These are phyloP conservation scores for Drosophila emarginata DNA, from an alignment of 2,888 invertebrate species.

Conservation along the genomic window DNA sequence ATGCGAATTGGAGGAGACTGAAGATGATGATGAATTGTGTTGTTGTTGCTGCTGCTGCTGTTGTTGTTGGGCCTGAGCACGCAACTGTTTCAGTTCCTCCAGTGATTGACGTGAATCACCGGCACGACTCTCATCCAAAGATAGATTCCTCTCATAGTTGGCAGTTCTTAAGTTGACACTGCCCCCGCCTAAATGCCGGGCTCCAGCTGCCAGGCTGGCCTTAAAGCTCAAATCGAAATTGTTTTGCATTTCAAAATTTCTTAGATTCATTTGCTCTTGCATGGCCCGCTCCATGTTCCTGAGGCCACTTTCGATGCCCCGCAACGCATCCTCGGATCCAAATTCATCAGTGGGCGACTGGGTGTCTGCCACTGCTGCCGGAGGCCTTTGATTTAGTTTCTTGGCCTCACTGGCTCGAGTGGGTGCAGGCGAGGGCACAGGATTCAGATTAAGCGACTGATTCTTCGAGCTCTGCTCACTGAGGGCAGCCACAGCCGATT, in stretches of 20 bases:
- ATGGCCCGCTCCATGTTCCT: slow-evolving; percentile 83
- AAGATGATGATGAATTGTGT: slow-evolving; percentile 59
- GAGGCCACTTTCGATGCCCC: slow-evolving; percentile 82
- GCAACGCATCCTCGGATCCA: slow-evolving; percentile 82
- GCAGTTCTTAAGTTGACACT: slow-evolving; percentile 69
- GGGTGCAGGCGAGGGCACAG: slow-evolving; percentile 79
- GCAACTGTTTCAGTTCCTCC: slow-evolving; percentile 78
- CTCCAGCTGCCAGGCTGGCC: slow-evolving; percentile 64
- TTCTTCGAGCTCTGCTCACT: slow-evolving; percentile 71
- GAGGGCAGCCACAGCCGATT: slow-evolving; percentile 66
- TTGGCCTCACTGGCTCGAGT: slow-evolving; percentile 76
- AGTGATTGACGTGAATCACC: slow-evolving; percentile 78
- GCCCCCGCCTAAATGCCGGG: slow-evolving; percentile 64
- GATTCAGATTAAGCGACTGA: slow-evolving; percentile 9
- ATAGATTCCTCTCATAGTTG: slow-evolving; percentile 80
- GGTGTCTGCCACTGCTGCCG: neutral
- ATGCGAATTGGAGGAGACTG: slow-evolving; percentile 59
- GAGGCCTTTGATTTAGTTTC: slow-evolving; percentile 55
- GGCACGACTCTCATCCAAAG: slow-evolving; percentile 73
- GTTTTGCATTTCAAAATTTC: slow-evolving; percentile 79
- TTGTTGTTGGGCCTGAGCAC: slow-evolving; percentile 79
- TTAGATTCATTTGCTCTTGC: slow-evolving; percentile 82
- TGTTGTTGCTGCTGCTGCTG: slow-evolving; percentile 68
- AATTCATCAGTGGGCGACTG: slow-evolving; percentile 81
- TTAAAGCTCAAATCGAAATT: slow-evolving; percentile 79